Base-by-base conservation (phyloP, 2,888 invertebrate species). In the Nemotelus pantherinus region DNA sequence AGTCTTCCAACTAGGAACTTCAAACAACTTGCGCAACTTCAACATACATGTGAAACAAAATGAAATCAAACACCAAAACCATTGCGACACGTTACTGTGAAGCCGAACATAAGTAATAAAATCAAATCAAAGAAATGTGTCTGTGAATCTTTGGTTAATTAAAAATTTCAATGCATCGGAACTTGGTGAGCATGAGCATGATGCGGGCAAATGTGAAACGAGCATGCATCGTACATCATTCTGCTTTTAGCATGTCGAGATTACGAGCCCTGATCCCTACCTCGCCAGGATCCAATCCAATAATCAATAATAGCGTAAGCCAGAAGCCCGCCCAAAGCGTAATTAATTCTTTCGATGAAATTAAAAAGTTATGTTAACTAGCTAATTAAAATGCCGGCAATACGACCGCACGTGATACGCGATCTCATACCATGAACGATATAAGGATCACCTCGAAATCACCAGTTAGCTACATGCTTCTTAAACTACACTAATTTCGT, bases 351-450 rank as follows among this genome's bases (percentile, higher is more conserved):
- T 77, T 65, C 55, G 76, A 65, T 76, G 68, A 77, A 77, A 77
- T 77, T 77, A 77, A 77, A 77, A 77, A 77, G 77, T 77, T 58
- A 58, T 77, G 77, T 77, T 77, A 68, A 77, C 77, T 68, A 77
- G 57, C 77, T 77, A 77, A 77, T 77, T 77, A 77, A 77, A 77
- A 77, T 77, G 67, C 77, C 57, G 74, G 50, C 74, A 74, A 47
- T 74, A 74, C 60, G 60, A 48, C 74, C 74, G 60, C 74, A 60
- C 60, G 60, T 70, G 70, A 70, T 70, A 70, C 55, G 53, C 70
- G 53, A 70, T 70, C 70, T 70, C 55, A 41, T 70, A 9, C 43
- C 47, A 55, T 3, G 25, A 25, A 1, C 43, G 70, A 70, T 70
- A 70, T 55, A 55, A 48, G 50, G 74, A 65, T 65, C 25, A 55